Evolutionary conservation across 2,113 vertebrate genomes (phyloP), one percentile per base, ranked within the genome.

Genomic region (Zosterops pallidus): DNA sequence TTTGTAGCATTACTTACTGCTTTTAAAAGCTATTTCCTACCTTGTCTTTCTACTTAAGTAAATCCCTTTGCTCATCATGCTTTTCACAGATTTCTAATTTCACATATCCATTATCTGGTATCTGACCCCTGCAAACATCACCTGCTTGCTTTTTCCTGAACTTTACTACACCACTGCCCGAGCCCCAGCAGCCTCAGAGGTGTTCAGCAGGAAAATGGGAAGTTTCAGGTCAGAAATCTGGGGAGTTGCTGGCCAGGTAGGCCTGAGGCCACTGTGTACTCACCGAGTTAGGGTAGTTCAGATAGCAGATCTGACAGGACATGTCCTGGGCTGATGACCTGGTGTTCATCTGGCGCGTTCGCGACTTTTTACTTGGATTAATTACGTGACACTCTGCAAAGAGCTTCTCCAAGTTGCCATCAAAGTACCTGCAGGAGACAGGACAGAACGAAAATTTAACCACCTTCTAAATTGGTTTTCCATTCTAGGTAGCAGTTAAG

Each of bases 331-430:
- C 99, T n/a, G 99, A 99, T 23, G 99, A 99, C 94, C 99, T 98
- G 71, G 99, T 99, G 97, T 99, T 99, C 98, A 99, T 99, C 96
- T 99, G 99, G 97, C 99, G 99, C 67, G 99, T 99, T 89, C 99
- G 98, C 85, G 99, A 99, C 97, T 99, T 99, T 98, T 99, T 99
- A 98, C 99, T 99, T 87, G 99, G 99, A 97, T 99, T 99, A 97
- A 99, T 99, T 96, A 99, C 99, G 47, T 99, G 99, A 98, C 99
- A 99, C 97, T 99, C 99, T 24, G 99, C 99, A 98, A 99, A 99
- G 94, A 99, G 98, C 97, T 99, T 99, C 98, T 99, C 99, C 98
- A 99, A 98, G 97, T 99, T 99, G 87, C 99, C 99, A 97, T 99
- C 99, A 44, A 99, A 99, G 98, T 99, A 99, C 98, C 99, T 99